These are phyloP conservation scores for Chymomyza caudatula DNA, from an alignment of 2,888 invertebrate species.

Conservation along the genomic window DNA sequence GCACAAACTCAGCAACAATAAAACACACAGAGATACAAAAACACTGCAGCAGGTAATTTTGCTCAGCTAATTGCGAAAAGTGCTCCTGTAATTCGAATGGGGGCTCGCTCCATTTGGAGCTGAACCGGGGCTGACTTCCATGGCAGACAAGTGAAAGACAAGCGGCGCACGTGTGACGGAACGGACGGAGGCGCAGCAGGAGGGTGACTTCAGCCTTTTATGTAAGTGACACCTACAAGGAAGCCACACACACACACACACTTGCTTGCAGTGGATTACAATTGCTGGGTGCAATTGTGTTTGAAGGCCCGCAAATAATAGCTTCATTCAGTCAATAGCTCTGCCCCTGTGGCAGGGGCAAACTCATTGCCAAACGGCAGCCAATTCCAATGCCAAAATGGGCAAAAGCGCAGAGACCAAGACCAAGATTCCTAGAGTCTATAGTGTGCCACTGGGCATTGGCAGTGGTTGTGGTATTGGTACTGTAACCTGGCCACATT, in stretches of 20 bases:
- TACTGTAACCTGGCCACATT: neutral
- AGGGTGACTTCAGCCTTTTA: slow-evolving; percentile 24
- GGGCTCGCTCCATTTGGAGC: slow-evolving; percentile 5
- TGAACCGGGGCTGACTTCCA: neutral
- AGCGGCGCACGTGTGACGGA: slow-evolving; percentile 42
- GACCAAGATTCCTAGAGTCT: slow-evolving; percentile 3
- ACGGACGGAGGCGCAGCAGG: slow-evolving; percentile 31
- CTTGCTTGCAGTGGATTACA: neutral
- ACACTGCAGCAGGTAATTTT: slow-evolving; percentile 61
- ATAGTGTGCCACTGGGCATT: slow-evolving; percentile 19
- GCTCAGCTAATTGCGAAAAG: slow-evolving; percentile 74
- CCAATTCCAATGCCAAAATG: slow-evolving; percentile 41
- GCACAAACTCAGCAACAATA: slow-evolving; percentile 15
- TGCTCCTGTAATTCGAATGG: slow-evolving; percentile 68
- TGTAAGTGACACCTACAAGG: slow-evolving; percentile 66
- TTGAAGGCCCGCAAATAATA: slow-evolving; percentile 61
- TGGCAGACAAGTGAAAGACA: slow-evolving; percentile 60
- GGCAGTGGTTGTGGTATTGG: neutral
- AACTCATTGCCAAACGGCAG: slow-evolving; percentile 12
- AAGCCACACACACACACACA: slow-evolving; percentile 17
- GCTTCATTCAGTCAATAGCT: slow-evolving; percentile 59
- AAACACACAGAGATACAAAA: slow-evolving; percentile 31
- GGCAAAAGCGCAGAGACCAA: slow-evolving; percentile 26
- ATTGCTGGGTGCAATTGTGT: slow-evolving; percentile 45
- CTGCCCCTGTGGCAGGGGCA: slow-evolving; percentile 4